Base-by-base conservation (phyloP, 1,140 invertebrate genomes). In the Drosophila pseudoananassae region DNA sequence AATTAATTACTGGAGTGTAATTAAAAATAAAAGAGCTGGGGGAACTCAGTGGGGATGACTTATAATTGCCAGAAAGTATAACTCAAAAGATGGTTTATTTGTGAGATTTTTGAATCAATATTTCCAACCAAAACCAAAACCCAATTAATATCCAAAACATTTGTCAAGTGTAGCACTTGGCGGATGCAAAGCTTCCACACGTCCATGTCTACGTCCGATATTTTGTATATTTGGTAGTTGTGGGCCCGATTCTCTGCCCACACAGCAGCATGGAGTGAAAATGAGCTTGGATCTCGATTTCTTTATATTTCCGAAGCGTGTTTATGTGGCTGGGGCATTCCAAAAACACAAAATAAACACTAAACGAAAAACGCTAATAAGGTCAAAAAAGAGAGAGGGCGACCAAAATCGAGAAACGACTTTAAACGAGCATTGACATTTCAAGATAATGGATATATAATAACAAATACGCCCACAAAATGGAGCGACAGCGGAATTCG, bases 261-360 rank as follows among this genome's bases (percentile, higher is more conserved):
- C 79, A 80, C 77, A 70, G 55, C 17, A 43, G 54, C 78, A 87
- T 87, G 83, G 65, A 87, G 83, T 87, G 83, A 87, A 87, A 87
- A 87, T 87, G 83, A 87, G 83, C 84, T 88, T 81, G 74, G 83
- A 81, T 78, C 85, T 82, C 77, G 83, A 81, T 78, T 87, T 87
- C 77, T 84, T 84, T 85, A 77, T 80, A 58, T 79, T 75, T 57
- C 59, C 52, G 76, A 76, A 74, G 74, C 74, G 83, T 85, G 71
- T 85, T 85, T 81, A 80, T 85, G 82, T 61, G 77, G 66, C 58
- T 27, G 25, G 29, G 53, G 64, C 72, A 74, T 76, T 69, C 82
- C 73, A 85, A 77, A 77, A 87, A 71, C 27, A 59, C 51, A 69
- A 70, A 59, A 59, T 60, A 69, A 70, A 56, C 77, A 36, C 51